Conservation (phyloP, 2,797 vertebrate genomes). For the Danio albolineatus region DNA sequence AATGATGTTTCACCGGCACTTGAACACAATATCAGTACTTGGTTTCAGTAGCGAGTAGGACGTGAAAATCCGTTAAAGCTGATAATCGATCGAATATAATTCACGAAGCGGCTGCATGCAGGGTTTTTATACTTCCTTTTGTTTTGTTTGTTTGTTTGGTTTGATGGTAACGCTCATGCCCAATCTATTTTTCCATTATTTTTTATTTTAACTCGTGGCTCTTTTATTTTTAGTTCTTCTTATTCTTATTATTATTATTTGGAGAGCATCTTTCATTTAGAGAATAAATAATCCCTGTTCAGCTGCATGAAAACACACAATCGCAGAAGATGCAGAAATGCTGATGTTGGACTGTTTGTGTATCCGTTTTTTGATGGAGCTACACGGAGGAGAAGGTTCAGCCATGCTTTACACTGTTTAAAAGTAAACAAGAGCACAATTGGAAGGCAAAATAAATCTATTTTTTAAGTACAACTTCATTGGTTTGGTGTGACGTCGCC, state of each 20-base stretch:
- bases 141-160: neutral
- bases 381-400: conserved; percentile 17
- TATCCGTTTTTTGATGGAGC: conserved; percentile 9
- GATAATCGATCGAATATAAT: neutral
- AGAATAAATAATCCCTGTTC: neutral
- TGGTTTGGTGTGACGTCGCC: conserved; percentile 9
- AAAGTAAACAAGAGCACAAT: conserved; percentile 48
- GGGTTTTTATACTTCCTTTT: neutral
- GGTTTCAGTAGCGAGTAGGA: neutral
- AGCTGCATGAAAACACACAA: conserved; percentile 20
- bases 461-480: conserved; percentile 60
- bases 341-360: conserved; percentile 18
- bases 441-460: conserved; percentile 64
- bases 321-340: conserved; percentile 14
- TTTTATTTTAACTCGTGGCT: conserved; percentile 10
- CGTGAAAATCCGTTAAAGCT: neutral
- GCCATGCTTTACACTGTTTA: conserved; percentile 47
- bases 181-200: conserved; percentile 35
- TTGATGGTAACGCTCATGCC: conserved; percentile 11
- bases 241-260: neutral
- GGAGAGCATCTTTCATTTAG: conserved; percentile 48
- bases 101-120: neutral
- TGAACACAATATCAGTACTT: conserved; percentile 8
- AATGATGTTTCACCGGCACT: conserved; percentile 25
- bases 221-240: neutral